phyloP scores from a whole-genome alignment of 2,888 invertebrate genomes.

The Podotricha telesiphe region DNA sequence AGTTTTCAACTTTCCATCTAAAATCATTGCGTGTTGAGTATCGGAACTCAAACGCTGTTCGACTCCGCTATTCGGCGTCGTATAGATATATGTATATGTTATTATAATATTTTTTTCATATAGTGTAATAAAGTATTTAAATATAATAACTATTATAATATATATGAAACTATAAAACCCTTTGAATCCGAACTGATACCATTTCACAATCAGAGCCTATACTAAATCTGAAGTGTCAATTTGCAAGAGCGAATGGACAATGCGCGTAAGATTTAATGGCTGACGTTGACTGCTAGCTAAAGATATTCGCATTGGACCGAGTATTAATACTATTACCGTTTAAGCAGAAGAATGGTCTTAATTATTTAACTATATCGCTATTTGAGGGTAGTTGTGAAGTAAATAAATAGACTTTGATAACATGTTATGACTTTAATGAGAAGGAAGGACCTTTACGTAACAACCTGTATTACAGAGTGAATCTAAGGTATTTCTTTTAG shows the following conservation, averaged over 20 bases:
- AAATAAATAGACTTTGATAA: neutral
- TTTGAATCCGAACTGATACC: neutral
- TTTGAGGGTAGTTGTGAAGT: neutral
- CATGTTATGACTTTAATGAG: no score
- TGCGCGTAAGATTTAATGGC: slow-evolving; percentile 35
- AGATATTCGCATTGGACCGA: slow-evolving; percentile 41
- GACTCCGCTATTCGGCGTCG: no score
- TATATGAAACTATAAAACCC: slow-evolving; percentile 5
- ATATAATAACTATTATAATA: neutral
- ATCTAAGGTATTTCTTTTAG: no score
- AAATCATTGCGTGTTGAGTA: no score
- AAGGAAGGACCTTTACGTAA: no score
- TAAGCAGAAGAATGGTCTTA: slow-evolving; percentile 51
- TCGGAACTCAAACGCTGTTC: no score
- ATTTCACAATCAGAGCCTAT: slow-evolving; percentile 3
- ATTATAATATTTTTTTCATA: neutral
- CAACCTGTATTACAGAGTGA: no score
- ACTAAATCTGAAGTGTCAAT: slow-evolving; percentile 26
- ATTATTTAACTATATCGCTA: neutral
- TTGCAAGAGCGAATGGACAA: slow-evolving; percentile 26
- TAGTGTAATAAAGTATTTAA: neutral
- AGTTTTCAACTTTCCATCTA: no score
- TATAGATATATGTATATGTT: no score
- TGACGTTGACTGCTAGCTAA: slow-evolving; percentile 36
- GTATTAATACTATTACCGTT: slow-evolving; percentile 52